Evolutionary conservation across 2,797 vertebrate species (phyloP).

Genomic region (Pangasius djambal): DNA sequence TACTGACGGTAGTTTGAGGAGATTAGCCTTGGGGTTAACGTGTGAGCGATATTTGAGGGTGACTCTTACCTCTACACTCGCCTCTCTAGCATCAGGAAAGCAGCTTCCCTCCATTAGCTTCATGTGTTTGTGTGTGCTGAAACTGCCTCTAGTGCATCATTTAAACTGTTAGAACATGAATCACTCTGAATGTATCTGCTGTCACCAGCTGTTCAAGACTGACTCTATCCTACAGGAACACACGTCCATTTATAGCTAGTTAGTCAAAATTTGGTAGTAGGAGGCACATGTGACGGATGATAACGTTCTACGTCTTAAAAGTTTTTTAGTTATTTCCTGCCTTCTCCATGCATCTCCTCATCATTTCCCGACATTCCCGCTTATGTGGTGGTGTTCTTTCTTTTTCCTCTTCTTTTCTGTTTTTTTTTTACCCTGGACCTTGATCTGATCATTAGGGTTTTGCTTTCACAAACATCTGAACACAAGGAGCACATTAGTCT

Average conservation of each 20-base stretch:
- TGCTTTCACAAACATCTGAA: background rate
- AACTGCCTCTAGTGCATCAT: constrained; percentile 2
- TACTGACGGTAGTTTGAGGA: no score
- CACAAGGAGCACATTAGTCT: background rate
- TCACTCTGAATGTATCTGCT: background rate
- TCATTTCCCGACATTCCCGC: constrained; percentile 39
- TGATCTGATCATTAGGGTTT: background rate
- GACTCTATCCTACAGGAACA: constrained; percentile 10
- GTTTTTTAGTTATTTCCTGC: constrained; percentile 19
- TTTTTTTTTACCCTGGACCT: background rate
- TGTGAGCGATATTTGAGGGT: background rate
- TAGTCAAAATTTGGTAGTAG: constrained; percentile 31
- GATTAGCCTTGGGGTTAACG: background rate
- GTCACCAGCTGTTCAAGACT: constrained; percentile 16
- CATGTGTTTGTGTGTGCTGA: constrained; percentile 11
- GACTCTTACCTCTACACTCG: constrained; percentile 34
- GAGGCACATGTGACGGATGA: constrained; percentile 37
- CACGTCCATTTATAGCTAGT: constrained; percentile 23
- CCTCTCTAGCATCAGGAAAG: constrained; percentile 27
- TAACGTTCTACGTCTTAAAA: constrained; percentile 32
- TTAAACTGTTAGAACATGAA: background rate
- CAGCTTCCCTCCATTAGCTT: constrained; percentile 61
- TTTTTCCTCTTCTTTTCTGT: no score
- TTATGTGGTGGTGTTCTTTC: background rate
- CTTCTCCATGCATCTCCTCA: constrained; percentile 34